phyloP scores from a whole-genome alignment of 2,113 vertebrate species.

The Pterocles orientalis region DNA sequence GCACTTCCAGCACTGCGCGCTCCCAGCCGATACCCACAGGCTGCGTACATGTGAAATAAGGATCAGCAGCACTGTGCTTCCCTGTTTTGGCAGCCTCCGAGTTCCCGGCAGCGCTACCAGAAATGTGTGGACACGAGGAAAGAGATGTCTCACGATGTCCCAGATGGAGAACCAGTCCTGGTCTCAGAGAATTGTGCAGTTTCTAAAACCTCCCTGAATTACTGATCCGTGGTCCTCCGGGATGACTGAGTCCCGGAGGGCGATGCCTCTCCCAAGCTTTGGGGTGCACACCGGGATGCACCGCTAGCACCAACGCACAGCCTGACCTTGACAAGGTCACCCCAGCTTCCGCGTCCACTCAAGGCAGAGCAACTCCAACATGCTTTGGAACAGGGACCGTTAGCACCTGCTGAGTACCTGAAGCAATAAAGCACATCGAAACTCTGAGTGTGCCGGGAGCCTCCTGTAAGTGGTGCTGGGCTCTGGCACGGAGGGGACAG shows the following conservation, averaged over 20 bases:
- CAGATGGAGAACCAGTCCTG: too few relatives aligned
- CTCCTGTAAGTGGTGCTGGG: not conserved
- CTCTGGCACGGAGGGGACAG: too few relatives aligned
- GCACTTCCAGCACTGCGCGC: not conserved
- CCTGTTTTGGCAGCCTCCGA: not conserved
- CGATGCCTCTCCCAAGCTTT: not conserved
- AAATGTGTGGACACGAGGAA: not conserved
- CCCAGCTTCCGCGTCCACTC: rapidly evolving
- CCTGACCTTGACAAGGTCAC: not conserved
- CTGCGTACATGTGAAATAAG: not conserved
- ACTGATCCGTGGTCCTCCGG: rapidly evolving
- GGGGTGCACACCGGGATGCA: rapidly evolving
- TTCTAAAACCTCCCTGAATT: not conserved
- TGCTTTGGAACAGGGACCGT: rapidly evolving
- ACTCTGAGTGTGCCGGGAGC: rapidly evolving
- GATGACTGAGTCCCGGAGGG: rapidly evolving
- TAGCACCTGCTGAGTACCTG: not conserved
- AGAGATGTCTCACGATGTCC: not conserved
- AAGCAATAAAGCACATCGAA: not conserved
- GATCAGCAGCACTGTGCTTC: not conserved
- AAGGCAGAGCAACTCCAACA: rapidly evolving
- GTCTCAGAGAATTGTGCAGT: not conserved
- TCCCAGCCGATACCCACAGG: not conserved
- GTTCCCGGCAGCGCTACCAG: not conserved
- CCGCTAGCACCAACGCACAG: rapidly evolving